Evolutionary conservation across 2,797 vertebrate species (phyloP), one percentile per base, ranked within the genome.

Genomic region (Coregonus suidteri): DNA sequence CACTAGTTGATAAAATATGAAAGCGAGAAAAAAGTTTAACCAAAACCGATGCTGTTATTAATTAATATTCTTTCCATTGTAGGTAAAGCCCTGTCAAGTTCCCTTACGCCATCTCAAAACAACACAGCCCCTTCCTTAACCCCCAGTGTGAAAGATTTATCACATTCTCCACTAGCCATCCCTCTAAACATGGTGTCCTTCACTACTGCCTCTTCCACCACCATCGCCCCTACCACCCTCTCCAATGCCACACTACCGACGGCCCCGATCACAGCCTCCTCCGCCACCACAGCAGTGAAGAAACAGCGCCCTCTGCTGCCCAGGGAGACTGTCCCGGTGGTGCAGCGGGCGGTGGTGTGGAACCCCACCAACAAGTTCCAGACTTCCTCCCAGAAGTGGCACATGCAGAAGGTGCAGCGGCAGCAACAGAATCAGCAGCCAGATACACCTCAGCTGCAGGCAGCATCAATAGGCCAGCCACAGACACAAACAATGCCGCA

Each of bases 341-440:
- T 97, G 86, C 97, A 98, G 93, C 94, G 96, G 75, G 94, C 94
- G 0, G 96, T 98, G 34, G 97, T 98, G 88, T 99, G 97, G 98
- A 99, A 96, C 90, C 96, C 97, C 54, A 92, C 95, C 7, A 93
- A 94, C 85, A 99, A 99, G 91, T 99, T 98, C 92, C 98, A 99
- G 93, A 98, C 97, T 0, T 98, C 97, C 1, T 98, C 97, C 71
- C 98, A 98, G 92, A 99, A 99, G 93, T 99, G 97, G 98, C 97
- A 98, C 93, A 96, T 98, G 97, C 97, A 99, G 94, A 99, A 98
- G 91, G 96, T 98, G 77, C 97, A 98, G 88, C 94, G 97, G 4
- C 97, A 96, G 88, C 96, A 97, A 75, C 96, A 97, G 87, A 95
- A 92, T 80, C 96, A 96, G 81, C 96, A 95, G 78, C 93, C 91